Evolutionary conservation across 2,797 vertebrate species (phyloP).

Genomic region (Paguma larvata): DNA sequence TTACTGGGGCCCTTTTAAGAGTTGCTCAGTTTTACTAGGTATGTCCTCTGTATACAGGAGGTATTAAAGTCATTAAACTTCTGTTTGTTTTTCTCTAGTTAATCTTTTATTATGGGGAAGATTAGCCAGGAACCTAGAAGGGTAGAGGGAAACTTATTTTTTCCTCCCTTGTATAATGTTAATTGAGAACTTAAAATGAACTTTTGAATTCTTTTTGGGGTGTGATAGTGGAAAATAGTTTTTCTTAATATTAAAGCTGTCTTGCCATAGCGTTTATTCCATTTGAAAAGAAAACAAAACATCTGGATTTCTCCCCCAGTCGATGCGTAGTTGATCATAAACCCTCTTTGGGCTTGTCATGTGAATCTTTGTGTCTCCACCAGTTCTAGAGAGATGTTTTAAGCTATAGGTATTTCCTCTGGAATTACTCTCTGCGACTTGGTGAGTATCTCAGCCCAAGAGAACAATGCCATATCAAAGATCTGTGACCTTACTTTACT

Average conservation of each 20-base stretch:
- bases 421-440: not conserved
- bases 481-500: not conserved
- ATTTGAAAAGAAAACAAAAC: not conserved
- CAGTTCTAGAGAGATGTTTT: not conserved
- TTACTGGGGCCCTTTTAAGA: not conserved
- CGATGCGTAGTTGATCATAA: not conserved
- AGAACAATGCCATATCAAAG: fast-evolving
- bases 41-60: fast-evolving
- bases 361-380: not conserved
- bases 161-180: fast-evolving
- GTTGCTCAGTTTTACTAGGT: not conserved
- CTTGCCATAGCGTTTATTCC: fast-evolving
- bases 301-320: not conserved
- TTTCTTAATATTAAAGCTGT: not conserved
- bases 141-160: not conserved
- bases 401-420: not conserved
- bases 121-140: not conserved
- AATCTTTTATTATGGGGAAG: not conserved
- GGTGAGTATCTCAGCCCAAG: not conserved
- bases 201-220: not conserved
- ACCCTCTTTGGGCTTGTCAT: not conserved
- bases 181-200: not conserved
- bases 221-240: not conserved
- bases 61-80: not conserved
- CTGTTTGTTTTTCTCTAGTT: not conserved